phyloP scores from a whole-genome alignment of 2,888 invertebrate species.

The Leuctra nigra region DNA sequence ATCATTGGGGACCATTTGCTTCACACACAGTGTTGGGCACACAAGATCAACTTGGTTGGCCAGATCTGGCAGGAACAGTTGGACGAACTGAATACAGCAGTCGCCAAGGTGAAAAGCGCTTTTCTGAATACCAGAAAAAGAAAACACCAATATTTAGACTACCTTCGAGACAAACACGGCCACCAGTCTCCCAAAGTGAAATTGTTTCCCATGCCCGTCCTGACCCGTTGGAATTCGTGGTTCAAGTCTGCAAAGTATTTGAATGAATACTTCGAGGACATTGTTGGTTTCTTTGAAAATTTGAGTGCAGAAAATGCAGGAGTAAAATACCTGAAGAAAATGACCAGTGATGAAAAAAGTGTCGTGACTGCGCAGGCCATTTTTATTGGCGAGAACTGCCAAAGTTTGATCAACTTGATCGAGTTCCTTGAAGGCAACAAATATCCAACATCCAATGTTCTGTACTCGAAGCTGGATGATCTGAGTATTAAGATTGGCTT shows the following conservation, averaged over 20 bases:
- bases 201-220: constrained; percentile 22
- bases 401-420: neutral
- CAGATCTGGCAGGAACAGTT: constrained; percentile 14
- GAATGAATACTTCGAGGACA: constrained; percentile 14
- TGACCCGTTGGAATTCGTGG: constrained; percentile 24
- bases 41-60: constrained; percentile 18
- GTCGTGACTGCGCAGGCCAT: neutral
- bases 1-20: constrained; percentile 1
- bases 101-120: constrained; percentile 19
- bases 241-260: constrained; percentile 17
- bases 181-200: constrained; percentile 10
- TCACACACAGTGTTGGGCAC: constrained; percentile 22
- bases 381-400: constrained; percentile 1
- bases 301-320: constrained; percentile 6
- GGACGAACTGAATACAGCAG: constrained; percentile 18
- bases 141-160: constrained; percentile 18
- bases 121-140: constrained; percentile 21
- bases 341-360: neutral
- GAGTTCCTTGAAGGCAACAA: neutral
- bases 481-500: neutral
- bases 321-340: neutral
- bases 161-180: neutral
- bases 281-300: constrained; percentile 1
- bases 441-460: neutral
- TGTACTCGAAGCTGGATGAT: neutral